Conservation (phyloP, 2,797 vertebrate species). For the Melanotaenia trifasciata region DNA sequence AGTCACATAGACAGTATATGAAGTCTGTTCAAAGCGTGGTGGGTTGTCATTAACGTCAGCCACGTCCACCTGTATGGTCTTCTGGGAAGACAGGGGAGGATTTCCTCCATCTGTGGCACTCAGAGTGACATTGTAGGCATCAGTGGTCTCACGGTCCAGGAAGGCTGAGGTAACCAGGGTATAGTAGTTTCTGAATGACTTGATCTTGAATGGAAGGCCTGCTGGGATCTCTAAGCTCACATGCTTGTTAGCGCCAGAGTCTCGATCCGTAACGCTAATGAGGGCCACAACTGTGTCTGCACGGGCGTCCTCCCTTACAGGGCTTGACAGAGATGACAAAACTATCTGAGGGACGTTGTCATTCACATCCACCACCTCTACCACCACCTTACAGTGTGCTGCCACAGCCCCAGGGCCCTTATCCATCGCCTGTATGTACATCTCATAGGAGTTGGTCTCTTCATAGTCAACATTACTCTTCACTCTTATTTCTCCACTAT, state of each 20-base stretch:
- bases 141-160: conserved; percentile 91
- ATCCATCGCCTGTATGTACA: conserved; percentile 96
- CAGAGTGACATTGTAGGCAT: conserved; percentile 95
- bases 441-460: conserved; percentile 94
- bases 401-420: conserved; percentile 92
- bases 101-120: conserved; percentile 91
- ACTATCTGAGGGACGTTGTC: conserved; percentile 95
- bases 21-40: conserved; percentile 90
- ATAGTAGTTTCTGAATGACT: conserved; percentile 97
- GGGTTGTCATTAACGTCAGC: conserved; percentile 97
- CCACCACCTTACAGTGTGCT: conserved; percentile 95
- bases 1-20: conserved; percentile 91
- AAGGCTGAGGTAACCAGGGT: conserved; percentile 93
- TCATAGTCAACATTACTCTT: conserved; percentile 93
- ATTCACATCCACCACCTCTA: conserved; percentile 94
- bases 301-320: conserved; percentile 91
- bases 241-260: conserved; percentile 92
- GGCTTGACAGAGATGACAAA: conserved; percentile 92
- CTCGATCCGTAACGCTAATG: conserved; percentile 94
- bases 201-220: conserved; percentile 92
- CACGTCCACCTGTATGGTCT: conserved; percentile 92
- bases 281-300: conserved; percentile 94
- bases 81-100: conserved; percentile 92
- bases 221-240: conserved; percentile 90
- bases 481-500: conserved; percentile 92